phyloP scores from a whole-genome alignment of 2,888 invertebrate genomes.

The Melangyna quadrimaculata region DNA sequence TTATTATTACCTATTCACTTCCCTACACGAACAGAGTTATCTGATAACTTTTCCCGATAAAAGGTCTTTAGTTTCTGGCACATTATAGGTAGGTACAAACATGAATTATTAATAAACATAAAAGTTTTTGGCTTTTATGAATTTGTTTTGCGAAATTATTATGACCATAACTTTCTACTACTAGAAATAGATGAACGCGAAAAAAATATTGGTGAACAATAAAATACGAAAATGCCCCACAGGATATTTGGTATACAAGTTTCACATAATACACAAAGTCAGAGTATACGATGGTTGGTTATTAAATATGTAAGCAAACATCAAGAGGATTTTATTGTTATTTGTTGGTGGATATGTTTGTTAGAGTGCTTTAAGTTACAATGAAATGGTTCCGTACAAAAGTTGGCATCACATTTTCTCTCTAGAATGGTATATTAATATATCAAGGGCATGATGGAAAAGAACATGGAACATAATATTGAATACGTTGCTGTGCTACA shows the following conservation, averaged over 20 bases:
- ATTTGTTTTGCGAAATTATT: conserved; percentile 4
- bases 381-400: background rate
- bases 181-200: background rate
- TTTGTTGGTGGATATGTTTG: background rate
- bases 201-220: conserved; percentile 35
- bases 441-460: background rate
- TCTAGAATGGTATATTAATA: background rate
- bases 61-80: background rate
- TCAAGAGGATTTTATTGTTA: background rate
- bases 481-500: background rate
- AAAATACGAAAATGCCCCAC: background rate
- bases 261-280: background rate
- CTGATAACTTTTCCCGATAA: background rate
- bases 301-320: conserved; percentile 20
- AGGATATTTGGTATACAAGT: background rate
- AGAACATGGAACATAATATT: background rate
- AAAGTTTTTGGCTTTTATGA: conserved; percentile 23
- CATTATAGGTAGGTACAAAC: background rate
- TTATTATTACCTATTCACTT: background rate
- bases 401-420: background rate
- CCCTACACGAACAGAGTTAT: background rate
- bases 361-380: background rate
- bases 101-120: conserved; percentile 34
- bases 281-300: background rate
- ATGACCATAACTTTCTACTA: background rate